These are phyloP conservation scores for Diacarnus erythraeanus DNA, from an alignment of 37 sponge, comb jelly and placozoan genomes.

Conservation along the genomic window DNA sequence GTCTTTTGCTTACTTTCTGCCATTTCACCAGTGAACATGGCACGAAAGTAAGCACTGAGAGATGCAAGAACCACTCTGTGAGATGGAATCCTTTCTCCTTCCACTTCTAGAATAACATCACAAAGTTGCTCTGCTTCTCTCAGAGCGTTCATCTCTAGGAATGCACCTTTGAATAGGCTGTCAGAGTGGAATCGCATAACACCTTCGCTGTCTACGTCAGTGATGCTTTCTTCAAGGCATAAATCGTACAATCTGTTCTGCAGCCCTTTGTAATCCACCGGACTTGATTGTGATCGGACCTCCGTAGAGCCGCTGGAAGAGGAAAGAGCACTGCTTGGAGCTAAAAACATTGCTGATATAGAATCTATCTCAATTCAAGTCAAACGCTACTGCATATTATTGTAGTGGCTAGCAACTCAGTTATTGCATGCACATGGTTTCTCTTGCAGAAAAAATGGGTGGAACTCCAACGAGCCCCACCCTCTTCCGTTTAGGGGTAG, in stretches of 20 bases:
- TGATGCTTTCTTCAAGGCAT: conserved; percentile 3
- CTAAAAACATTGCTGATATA: not conserved
- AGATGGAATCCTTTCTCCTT: conserved; percentile 10
- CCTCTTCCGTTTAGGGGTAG: too few relatives aligned
- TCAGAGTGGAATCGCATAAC: conserved; percentile 15
- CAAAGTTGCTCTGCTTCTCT: conserved; percentile 9
- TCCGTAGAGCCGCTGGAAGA: not conserved
- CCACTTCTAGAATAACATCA: conserved; percentile 36
- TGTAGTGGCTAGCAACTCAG: not conserved
- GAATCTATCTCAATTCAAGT: not conserved
- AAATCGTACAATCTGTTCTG: conserved; percentile 1
- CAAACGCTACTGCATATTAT: not conserved
- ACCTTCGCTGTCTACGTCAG: conserved; percentile 7
- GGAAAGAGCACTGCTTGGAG: not conserved
- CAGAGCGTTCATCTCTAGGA: conserved; percentile 21
- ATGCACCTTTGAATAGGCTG: conserved; percentile 16
- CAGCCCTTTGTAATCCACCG: conserved; percentile 7
- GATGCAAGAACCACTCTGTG: conserved; percentile 38
- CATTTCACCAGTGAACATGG: conserved; percentile 57
- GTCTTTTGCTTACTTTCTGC: conserved; percentile 48
- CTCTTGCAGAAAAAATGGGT: too few relatives aligned
- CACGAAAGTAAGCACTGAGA: conserved; percentile 31
- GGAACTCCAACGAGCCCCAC: too few relatives aligned
- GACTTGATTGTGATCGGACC: not conserved
- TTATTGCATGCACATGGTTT: not conserved